Evolutionary conservation across 2,888 invertebrate species (phyloP).

Genomic region (Latrodectus hesperus): DNA sequence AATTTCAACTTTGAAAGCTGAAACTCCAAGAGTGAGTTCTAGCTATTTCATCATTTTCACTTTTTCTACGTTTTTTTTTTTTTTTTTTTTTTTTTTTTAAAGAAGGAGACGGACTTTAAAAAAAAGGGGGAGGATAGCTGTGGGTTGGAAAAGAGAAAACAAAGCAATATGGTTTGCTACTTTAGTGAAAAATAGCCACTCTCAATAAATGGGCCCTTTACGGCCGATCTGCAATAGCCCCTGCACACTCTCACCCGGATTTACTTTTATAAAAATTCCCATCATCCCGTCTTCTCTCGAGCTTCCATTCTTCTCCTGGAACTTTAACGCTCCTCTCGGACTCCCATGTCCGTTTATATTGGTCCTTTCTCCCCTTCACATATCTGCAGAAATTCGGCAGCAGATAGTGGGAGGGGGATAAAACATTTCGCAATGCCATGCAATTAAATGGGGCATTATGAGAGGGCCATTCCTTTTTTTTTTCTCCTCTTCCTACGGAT

Average conservation of each 20-base stretch:
- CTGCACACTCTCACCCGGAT: constrained; percentile 44
- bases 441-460: constrained; percentile 70
- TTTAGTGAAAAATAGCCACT: constrained; percentile 63
- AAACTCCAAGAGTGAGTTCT: neutral
- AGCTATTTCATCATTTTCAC: constrained; percentile 41
- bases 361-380: neutral
- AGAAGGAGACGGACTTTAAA: constrained; percentile 7
- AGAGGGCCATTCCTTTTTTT: constrained; percentile 23
- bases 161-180: constrained; percentile 51
- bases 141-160: neutral
- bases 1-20: too few species aligned
- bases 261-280: constrained; percentile 65
- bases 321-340: constrained; percentile 9
- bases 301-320: constrained; percentile 18
- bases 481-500: constrained; percentile 4
- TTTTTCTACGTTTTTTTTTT: too few species aligned
- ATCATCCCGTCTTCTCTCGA: constrained; percentile 28
- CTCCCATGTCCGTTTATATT: constrained; percentile 29
- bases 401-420: constrained; percentile 27
- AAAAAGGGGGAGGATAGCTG: constrained; percentile 5
- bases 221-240: constrained; percentile 36
- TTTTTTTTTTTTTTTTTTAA: neutral
- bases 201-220: constrained; percentile 41
- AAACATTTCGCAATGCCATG: constrained; percentile 65
- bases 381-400: constrained; percentile 36